Evolutionary conservation across 2,797 vertebrate genomes (phyloP), one percentile per base, ranked within the genome.

Genomic region (Acrossocheilus fasciatus): DNA sequence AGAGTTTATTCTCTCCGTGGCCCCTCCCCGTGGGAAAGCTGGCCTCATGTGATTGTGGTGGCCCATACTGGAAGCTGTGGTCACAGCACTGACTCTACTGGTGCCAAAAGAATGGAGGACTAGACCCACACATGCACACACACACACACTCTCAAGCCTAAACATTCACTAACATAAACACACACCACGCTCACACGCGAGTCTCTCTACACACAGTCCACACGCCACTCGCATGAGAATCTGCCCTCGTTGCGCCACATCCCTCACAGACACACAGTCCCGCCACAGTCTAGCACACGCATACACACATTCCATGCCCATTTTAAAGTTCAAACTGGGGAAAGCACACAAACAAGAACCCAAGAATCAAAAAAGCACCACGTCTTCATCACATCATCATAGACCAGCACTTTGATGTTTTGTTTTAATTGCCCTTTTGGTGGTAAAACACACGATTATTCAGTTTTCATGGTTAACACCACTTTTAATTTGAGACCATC

Each of bases 11-110:
- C 41, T 36, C 69, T 80, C 57, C 0, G 3, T 54, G n/a, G 64
- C 94, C 94, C 93, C 93, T 93, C 95, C 92, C 94, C 93, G 94
- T 95, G 95, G 94, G 95, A 96, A 96, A 93, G 89, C 91, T 91
- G 89, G 91, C 68, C 89, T 94, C 91, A 92, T 95, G 95, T 94
- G 94, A 94, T 93, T 95, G 94, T 92, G 94, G 94, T 94, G 89
- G 92, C 94, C 92, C 93, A 93, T 94, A 94, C 94, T 95, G 95
- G 95, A 96, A 95, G 95, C 93, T 95, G 95, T 89, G 95, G 95
- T 94, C 90, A 91, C 89, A 92, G 91, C 92, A 91, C 91, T 93
- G 94, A 90, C 92, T 94, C 92, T 92, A 90, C 91, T 92, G 91
- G 91, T 92, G 92, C 91, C 91, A 92, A 91, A 93, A 92, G 90